Conservation (phyloP, 2,113 vertebrate species). For the Gopherus evgoodei region DNA sequence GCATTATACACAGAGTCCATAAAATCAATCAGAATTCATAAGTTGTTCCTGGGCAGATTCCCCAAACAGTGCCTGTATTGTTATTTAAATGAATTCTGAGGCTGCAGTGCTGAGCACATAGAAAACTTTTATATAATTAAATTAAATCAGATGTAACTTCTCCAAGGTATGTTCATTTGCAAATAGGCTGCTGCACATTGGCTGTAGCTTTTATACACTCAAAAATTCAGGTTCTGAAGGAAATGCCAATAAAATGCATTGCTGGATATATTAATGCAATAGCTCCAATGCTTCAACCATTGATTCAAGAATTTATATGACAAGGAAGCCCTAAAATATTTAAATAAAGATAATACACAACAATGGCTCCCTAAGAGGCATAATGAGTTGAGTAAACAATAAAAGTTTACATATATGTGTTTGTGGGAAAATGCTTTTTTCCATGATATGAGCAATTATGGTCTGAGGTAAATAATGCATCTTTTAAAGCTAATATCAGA, state of each 20-base stretch:
- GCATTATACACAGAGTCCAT: neutral
- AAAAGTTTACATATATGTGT: neutral
- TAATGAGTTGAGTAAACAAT: neutral
- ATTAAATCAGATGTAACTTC: neutral
- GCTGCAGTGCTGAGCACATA: neutral
- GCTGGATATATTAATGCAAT: neutral
- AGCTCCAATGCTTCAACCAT: neutral
- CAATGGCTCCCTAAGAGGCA: slow-evolving; percentile 38
- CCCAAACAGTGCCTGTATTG: neutral
- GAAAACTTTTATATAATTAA: neutral
- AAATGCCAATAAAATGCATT: neutral
- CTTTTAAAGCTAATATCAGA: neutral
- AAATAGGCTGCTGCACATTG: neutral
- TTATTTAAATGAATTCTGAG: neutral
- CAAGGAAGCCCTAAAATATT: neutral
- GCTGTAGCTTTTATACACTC: neutral
- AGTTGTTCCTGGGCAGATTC: neutral
- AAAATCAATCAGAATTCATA: neutral
- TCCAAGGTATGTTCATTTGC: neutral
- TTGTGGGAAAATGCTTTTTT: neutral
- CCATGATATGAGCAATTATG: neutral
- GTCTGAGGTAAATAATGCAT: neutral
- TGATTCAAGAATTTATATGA: neutral
- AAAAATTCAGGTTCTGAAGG: neutral
- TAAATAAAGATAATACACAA: slow-evolving; percentile 59